Base-by-base conservation (phyloP, 2,888 invertebrate species). In the Campopleginae sp. region DNA sequence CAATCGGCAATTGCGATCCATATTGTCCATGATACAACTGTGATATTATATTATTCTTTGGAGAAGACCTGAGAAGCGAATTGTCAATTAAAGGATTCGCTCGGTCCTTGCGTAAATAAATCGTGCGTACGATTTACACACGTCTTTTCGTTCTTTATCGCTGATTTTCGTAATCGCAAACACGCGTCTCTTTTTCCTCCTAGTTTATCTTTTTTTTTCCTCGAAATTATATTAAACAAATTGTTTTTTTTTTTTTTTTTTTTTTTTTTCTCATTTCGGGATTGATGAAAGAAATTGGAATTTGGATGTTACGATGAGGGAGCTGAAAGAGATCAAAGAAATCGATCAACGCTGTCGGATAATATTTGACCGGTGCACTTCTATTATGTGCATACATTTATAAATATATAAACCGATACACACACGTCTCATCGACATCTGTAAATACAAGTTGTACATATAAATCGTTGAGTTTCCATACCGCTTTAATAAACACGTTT, bases 401-500 rank as follows among this genome's bases (percentile, higher is more conserved):
- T 81, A 65, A 27, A 72, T 54, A 58, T 51, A 51, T 58, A 58
- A 58, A 31, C 68, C 33, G 42, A 84, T 79, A 85, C 81, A 68
- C 80, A 79, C 79, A 80, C 74, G 68, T 80, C 77, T 84, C 82
- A 80, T 85, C 76, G 48, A 86, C 77, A 85, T 85, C 83, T 93
- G 93, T 94, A 94, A 92, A 94, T 93, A 94, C 90, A 91, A 92
- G 91, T 91, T 94, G 94, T 94, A 94, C 94, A 94, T 82, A 85
- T 82, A 78, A 72, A 94, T 94, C 94, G 95, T 95, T 95, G 95
- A 95, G 94, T 95, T 95, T 95, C 94, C 94, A 95, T 94, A 94
- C 94, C 94, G 95, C 95, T 95, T 95, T 95, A 95, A 95, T 95
- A 95, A 95, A 94, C 94, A 94, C 94, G 94, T 95, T 95, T 94